phyloP scores from a whole-genome alignment of 2,888 invertebrate genomes.

The Eucriotettix oculatus region DNA sequence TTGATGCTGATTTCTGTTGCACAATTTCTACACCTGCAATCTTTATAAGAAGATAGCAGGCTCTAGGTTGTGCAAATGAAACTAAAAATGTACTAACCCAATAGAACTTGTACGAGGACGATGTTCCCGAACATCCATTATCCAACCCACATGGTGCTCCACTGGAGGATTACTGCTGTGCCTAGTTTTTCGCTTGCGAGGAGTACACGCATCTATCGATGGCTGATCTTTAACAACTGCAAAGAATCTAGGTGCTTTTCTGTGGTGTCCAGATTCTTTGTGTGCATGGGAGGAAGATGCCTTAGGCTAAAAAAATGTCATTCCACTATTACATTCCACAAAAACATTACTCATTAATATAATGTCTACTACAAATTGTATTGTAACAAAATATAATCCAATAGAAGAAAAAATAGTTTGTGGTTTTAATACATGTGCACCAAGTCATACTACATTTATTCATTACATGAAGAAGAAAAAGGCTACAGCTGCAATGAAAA shows the following conservation, averaged over 20 bases:
- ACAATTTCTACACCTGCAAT: slow-evolving; percentile 8
- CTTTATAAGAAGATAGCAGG: background rate
- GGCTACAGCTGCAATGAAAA: too few species aligned
- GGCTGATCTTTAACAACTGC: slow-evolving; percentile 74
- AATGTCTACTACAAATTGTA: too few species aligned
- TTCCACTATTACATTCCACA: too few species aligned
- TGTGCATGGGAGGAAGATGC: background rate
- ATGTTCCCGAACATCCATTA: slow-evolving; percentile 82
- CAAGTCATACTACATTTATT: too few species aligned
- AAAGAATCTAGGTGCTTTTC: slow-evolving; percentile 75
- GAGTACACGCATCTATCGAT: slow-evolving; percentile 44
- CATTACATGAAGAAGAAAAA: too few species aligned
- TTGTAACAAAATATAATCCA: too few species aligned
- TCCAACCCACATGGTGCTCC: slow-evolving; percentile 94
- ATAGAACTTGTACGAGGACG: slow-evolving; percentile 60
- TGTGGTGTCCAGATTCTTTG: slow-evolving; percentile 6
- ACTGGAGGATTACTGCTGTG: slow-evolving; percentile 86
- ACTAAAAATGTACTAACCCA: slow-evolving; percentile 29
- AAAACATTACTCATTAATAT: too few species aligned
- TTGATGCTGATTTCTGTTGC: background rate
- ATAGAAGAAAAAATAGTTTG: too few species aligned
- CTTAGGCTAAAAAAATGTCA: too few species aligned
- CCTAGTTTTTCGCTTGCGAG: slow-evolving; percentile 76
- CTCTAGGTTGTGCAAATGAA: slow-evolving; percentile 5
- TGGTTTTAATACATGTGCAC: too few species aligned